These are phyloP conservation scores for Acrocephalus scirpaceus DNA, from an alignment of 2,797 vertebrate species.

Conservation along the genomic window DNA sequence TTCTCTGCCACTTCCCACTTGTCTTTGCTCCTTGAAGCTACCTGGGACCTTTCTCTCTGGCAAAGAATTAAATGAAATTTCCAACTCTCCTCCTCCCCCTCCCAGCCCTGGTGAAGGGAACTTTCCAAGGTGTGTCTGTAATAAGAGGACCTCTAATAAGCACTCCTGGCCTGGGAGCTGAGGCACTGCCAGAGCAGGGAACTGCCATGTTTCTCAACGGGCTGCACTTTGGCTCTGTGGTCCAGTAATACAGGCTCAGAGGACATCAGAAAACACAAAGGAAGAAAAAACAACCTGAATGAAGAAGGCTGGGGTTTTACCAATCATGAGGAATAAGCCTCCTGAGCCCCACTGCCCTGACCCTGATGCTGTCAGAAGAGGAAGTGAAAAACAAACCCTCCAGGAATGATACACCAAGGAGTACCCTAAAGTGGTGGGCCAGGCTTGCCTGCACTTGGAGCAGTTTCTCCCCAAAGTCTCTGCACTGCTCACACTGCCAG, in stretches of 20 bases:
- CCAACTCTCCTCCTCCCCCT: background rate
- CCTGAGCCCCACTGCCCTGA: background rate
- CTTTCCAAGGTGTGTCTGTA: conserved; percentile 60
- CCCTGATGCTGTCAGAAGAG: background rate
- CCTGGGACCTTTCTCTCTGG: background rate
- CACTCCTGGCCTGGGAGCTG: background rate
- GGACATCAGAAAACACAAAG: background rate
- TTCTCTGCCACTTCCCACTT: background rate
- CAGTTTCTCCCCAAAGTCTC: background rate
- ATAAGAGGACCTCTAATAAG: background rate
- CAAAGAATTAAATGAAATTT: background rate
- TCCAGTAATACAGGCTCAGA: background rate
- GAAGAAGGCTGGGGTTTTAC: background rate
- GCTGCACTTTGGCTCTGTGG: background rate
- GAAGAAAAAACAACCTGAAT: background rate
- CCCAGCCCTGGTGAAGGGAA: background rate
- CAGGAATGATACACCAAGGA: fast-evolving
- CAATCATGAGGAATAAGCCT: fast-evolving
- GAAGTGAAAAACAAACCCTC: background rate
- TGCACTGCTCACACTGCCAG: fast-evolving
- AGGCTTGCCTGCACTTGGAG: background rate
- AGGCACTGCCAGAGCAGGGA: fast-evolving
- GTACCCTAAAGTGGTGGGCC: background rate
- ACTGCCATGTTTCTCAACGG: background rate
- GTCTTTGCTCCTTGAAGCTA: background rate